A percentile compares a stretch with the other conserved stretches of the same genome.
phyloP scores from a whole-genome alignment of 1,140 invertebrate genomes.

The Neodiprion fabricii region DNA sequence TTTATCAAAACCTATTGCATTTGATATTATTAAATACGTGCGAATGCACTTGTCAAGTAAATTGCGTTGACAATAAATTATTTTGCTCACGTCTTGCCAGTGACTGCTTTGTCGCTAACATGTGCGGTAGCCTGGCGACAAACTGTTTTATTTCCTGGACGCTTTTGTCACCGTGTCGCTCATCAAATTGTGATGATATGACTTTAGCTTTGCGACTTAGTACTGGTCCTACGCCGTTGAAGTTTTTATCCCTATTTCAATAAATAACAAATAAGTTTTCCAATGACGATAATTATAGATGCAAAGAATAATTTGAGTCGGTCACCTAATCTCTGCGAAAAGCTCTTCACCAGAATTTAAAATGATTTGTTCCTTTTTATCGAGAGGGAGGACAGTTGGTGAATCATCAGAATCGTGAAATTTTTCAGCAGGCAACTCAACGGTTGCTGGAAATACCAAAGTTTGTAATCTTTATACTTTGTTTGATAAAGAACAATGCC shows the following conservation, averaged over 20 bases:
- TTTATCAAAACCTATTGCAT: no score
- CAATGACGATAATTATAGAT: neutral
- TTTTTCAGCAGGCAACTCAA: conserved; percentile 84
- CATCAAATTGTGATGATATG: conserved; percentile 87
- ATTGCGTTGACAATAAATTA: conserved; percentile 7
- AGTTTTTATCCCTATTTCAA: conserved; percentile 84
- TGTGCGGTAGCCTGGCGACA: conserved; percentile 87
- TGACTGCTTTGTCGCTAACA: conserved; percentile 87
- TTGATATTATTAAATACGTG: no score
- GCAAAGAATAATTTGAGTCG: conserved; percentile 8
- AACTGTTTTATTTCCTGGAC: conserved; percentile 94
- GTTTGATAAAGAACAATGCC: conserved; percentile 18
- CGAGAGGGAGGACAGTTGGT: conserved; percentile 65
- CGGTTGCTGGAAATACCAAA: conserved; percentile 68
- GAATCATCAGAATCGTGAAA: conserved; percentile 75
- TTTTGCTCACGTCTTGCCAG: conserved; percentile 66
- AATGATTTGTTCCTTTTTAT: conserved; percentile 83
- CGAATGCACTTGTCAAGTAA: neutral
- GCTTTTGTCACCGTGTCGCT: conserved; percentile 84
- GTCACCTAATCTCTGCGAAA: conserved; percentile 78
- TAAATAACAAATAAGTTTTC: conserved; percentile 19
- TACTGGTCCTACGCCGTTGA: conserved; percentile 87
- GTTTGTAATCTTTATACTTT: conserved; percentile 13
- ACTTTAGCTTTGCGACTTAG: conserved; percentile 87
- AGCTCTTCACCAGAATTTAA: conserved; percentile 91